Percentiles rank a stretch among this genome's conserved stretches.
These are phyloP conservation scores for Pristionchus maxplancki DNA, from an alignment of 2,888 invertebrate species.

Conservation along the genomic window DNA sequence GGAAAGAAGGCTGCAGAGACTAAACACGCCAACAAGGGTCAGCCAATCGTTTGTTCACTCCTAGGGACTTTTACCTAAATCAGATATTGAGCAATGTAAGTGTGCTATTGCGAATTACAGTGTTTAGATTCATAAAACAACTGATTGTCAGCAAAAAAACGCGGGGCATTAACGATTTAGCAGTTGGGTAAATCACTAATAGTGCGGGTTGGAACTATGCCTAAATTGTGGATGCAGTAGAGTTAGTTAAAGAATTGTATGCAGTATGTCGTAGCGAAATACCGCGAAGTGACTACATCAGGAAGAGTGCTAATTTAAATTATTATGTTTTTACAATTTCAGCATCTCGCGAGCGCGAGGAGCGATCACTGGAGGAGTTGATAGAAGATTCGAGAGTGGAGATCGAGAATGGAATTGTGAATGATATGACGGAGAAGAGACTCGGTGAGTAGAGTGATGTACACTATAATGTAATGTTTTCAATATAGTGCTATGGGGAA, in stretches of 20 bases:
- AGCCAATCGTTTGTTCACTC: background rate
- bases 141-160: background rate
- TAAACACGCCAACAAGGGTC: conserved; percentile 1
- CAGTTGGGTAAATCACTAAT: background rate
- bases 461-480: too few relatives aligned
- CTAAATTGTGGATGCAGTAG: too few relatives aligned
- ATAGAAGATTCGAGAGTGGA: conserved; percentile 41
- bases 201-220: background rate
- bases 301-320: too few relatives aligned
- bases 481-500: too few relatives aligned
- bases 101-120: background rate
- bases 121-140: background rate
- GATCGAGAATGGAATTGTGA: conserved; percentile 16
- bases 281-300: too few relatives aligned
- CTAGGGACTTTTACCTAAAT: background rate
- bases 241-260: too few relatives aligned
- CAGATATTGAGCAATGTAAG: background rate
- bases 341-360: conserved; percentile 22
- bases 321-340: background rate
- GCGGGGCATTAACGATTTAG: background rate
- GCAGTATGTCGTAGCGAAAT: too few relatives aligned
- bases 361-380: conserved; percentile 48
- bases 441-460: background rate
- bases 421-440: conserved; percentile 48
- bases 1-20: conserved; percentile 24